These are phyloP conservation scores for Lingula anatina DNA, from an alignment of 2,888 invertebrate species.

Conservation along the genomic window DNA sequence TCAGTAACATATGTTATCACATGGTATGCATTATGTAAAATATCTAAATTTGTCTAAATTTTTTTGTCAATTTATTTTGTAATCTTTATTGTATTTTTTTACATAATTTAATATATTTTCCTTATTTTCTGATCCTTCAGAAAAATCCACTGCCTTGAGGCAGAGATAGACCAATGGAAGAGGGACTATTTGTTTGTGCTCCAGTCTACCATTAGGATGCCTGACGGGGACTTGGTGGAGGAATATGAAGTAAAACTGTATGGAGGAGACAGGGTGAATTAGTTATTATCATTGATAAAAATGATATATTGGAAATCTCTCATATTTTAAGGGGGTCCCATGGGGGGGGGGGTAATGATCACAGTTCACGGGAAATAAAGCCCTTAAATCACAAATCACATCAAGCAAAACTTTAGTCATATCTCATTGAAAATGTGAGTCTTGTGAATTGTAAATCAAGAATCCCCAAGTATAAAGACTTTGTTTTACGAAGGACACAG, in stretches of 20 bases:
- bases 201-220: constrained; percentile 55
- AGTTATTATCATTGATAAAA: no score
- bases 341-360: no score
- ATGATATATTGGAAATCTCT: no score
- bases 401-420: no score
- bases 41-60: no score
- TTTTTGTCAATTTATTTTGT: no score
- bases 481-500: constrained; percentile 2
- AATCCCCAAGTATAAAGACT: not conserved
- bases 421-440: not conserved
- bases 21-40: no score
- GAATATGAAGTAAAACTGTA: constrained; percentile 54
- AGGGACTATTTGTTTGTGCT: constrained; percentile 54
- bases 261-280: constrained; percentile 54
- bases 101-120: not conserved
- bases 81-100: not conserved
- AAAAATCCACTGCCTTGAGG: constrained; percentile 39
- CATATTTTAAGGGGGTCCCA: no score
- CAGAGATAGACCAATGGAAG: constrained; percentile 53
- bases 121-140: constrained; percentile 23
- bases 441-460: not conserved
- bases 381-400: no score
- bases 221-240: constrained; percentile 53
- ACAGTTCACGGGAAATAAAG: no score
- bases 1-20: no score